Conservation (phyloP, 2,888 invertebrate genomes). For the Rhaphigaster nebulosa region DNA sequence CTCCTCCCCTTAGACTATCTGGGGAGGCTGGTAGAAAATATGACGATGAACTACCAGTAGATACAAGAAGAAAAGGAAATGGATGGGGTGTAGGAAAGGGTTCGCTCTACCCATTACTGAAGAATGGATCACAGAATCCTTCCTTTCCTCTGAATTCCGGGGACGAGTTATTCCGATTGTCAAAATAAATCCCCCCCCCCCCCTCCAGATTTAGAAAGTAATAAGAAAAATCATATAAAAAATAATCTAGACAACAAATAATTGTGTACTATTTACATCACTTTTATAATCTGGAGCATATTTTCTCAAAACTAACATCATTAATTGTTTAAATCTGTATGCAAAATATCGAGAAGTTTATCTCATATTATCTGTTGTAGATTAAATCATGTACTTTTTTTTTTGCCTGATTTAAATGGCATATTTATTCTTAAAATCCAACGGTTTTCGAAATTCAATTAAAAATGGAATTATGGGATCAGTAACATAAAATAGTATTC, state of each 20-base stretch:
- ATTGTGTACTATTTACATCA: too few relatives aligned
- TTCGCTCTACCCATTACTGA: neutral
- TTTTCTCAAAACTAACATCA: too few relatives aligned
- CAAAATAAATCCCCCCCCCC: neutral
- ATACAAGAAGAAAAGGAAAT: slow-evolving; percentile 26
- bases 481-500: too few relatives aligned
- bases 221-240: neutral
- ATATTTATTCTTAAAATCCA: too few relatives aligned
- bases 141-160: neutral
- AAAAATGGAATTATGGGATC: too few relatives aligned
- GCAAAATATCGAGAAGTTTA: too few relatives aligned
- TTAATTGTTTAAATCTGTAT: too few relatives aligned
- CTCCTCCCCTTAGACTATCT: neutral
- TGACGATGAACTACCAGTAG: neutral
- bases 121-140: slow-evolving; percentile 14
- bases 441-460: too few relatives aligned
- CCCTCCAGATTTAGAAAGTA: neutral
- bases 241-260: neutral
- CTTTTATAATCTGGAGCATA: too few relatives aligned
- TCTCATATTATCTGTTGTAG: too few relatives aligned
- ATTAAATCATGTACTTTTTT: too few relatives aligned
- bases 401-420: too few relatives aligned
- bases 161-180: neutral
- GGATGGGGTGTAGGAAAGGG: neutral
- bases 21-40: neutral